Base-by-base conservation (phyloP, 2,797 vertebrate genomes). In the Gila robusta region DNA sequence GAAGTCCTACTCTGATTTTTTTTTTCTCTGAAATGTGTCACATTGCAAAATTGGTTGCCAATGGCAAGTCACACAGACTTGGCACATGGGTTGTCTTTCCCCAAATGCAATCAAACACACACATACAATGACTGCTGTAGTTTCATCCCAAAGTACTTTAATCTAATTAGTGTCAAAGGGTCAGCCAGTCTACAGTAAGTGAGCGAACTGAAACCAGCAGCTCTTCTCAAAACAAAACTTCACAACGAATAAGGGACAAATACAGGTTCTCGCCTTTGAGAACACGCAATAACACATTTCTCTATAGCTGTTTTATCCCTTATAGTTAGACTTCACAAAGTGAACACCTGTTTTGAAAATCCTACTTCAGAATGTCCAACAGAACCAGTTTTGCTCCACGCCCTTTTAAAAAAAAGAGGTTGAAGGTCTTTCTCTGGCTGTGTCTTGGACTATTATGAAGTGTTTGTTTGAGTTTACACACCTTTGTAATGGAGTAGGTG, bases 341-440 rank as follows among this genome's bases (percentile, higher is more conserved):
- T 26, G 64, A 69, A 73, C 26, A 87, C 41, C 62, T 76, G 41
- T 83, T 37, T 47, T 41, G 39, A 37, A 76, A 78, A 79, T 80
- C 49, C 35, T 79, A 21, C 28, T 49, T 37, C 35, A 74, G 47
- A 86, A 70, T 47, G 66, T 84, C 81, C 73, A 47, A 81, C 28
- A 62, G 44, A 83, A 90, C 89, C 86, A 77, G 89, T 90, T 87
- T 81, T 71, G n/a, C 76, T 85, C 74, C 85, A 67, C 87, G 6
- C 87, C 88, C 84, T 79, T 52, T 37, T 32, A 78, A 83, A 87
- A 85, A 44, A 77, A 86, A 85, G 47, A 52, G 79, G 17, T 70
- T 78, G 28, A 59, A 79, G 67, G 47, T 78, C 39, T 76, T 59
- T 70, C 52, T 77, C 47, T 54, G 44, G 64, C 74, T 83, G 14